Base-by-base conservation (phyloP, 2,797 vertebrate genomes). In the Myotis pilosus region DNA sequence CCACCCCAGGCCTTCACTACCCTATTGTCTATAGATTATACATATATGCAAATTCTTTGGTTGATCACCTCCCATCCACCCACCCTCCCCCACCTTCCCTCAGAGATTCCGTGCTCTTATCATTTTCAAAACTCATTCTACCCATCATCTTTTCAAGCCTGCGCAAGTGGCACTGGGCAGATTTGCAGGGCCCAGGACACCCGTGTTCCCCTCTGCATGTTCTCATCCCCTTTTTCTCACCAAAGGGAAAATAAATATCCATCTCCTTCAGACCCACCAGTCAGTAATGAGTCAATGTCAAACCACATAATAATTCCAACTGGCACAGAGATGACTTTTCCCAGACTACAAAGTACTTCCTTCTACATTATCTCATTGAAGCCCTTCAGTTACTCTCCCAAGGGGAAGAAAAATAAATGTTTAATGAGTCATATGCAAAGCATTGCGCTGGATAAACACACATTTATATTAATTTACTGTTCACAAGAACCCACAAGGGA, bases 391-490 rank as follows among this genome's bases (percentile, higher is more conserved):
- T n/a, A 53, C 33, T 78, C 51, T 84, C 76, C 16, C 1, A 66
- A 57, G 30, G 15, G 9, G 12, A 38, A 87, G 9, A 38, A 79
- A 76, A 91, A 76, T 76, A 79, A 89, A 89, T 83, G 94, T 80
- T 78, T 87, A 87, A 95, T 83, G 53, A 87, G 44, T 71, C 69
- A 62, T 38, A 68, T 44, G 75, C 82, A 95, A 92, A 96, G 44
- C 44, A 41, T 47, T 3, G 2, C 6, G 5, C 38, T 38, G 36
- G n/a, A 30, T 47, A 81, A 94, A 66, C 69, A 79, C 12, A 22
- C 6, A 47, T 91, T 94, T 92, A 81, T 55, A 57, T 80, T 92
- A 47, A 49, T 57, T 95, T 66, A 28, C 57, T 92, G 76, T 44
- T 86, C 47, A 20, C 7, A 25, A 80, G 62, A 57, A 49, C 17